A percentile compares a stretch with the other conserved stretches of the same genome.
These are phyloP conservation scores for Idaea straminata DNA, from an alignment of 2,888 invertebrate genomes.

Conservation along the genomic window DNA sequence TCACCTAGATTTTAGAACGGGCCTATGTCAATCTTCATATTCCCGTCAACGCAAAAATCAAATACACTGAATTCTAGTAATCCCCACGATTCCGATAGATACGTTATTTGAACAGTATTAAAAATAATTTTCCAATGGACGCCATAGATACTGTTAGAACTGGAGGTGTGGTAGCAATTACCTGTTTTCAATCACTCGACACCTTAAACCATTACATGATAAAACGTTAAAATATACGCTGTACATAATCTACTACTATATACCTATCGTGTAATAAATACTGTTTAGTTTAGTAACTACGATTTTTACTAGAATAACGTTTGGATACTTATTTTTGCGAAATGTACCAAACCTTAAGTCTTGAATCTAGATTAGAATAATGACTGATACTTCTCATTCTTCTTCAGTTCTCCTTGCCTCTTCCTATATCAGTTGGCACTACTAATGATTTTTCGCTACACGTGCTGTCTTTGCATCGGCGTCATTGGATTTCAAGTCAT, in stretches of 20 bases:
- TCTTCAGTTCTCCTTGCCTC: too few species aligned
- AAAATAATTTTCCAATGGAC: conserved; percentile 1
- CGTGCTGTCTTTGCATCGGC: too few species aligned
- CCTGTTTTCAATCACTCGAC: conserved; percentile 17
- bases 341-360: background rate
- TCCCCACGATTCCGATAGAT: background rate
- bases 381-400: too few species aligned
- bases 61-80: background rate
- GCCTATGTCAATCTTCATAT: conserved; percentile 1
- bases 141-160: conserved; percentile 6
- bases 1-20: conserved; percentile 5
- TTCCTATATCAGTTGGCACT: too few species aligned
- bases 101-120: background rate
- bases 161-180: conserved; percentile 15
- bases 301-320: background rate
- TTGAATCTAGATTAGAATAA: too few species aligned
- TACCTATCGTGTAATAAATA: background rate
- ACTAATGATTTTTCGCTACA: too few species aligned
- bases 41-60: background rate
- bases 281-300: background rate
- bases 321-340: background rate
- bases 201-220: background rate
- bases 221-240: conserved; percentile 4
- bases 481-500: too few species aligned
- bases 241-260: background rate